These are phyloP conservation scores for Hormaphis cornu DNA, from an alignment of 1,140 invertebrate genomes.

Conservation along the genomic window DNA sequence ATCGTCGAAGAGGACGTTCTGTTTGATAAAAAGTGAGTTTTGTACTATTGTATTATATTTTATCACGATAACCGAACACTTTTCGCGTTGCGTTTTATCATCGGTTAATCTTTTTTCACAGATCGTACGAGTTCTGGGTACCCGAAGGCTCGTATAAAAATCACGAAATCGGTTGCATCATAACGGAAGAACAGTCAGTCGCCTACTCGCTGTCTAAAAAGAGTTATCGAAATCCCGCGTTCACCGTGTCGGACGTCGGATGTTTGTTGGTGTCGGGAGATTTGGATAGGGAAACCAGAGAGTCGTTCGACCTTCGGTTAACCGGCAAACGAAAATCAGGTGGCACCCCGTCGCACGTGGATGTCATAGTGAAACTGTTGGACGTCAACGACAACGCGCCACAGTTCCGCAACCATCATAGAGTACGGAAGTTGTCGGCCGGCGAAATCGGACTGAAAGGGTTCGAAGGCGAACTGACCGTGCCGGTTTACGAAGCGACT, in stretches of 20 bases:
- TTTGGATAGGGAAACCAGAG: slow-evolving; percentile 65
- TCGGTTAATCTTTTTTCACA: not conserved
- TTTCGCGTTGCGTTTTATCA: no score
- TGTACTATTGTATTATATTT: no score
- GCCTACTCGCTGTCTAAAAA: not conserved
- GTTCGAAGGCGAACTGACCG: slow-evolving; percentile 7
- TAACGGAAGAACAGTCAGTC: slow-evolving; percentile 45
- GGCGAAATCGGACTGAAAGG: slow-evolving; percentile 19
- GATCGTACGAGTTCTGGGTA: slow-evolving; percentile 70
- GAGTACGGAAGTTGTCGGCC: slow-evolving; percentile 1
- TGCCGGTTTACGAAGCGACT: slow-evolving; percentile 61
- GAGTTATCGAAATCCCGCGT: slow-evolving; percentile 40
- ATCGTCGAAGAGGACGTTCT: slow-evolving; percentile 54
- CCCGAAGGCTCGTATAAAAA: slow-evolving; percentile 65
- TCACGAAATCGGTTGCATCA: slow-evolving; percentile 66
- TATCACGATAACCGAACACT: not conserved
- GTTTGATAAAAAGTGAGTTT: slow-evolving; percentile 10
- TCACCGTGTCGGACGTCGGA: slow-evolving; percentile 60
- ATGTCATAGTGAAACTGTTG: slow-evolving; percentile 66
- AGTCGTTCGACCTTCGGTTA: slow-evolving; percentile 62
- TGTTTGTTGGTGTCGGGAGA: slow-evolving; percentile 66
- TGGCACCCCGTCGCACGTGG: slow-evolving; percentile 53
- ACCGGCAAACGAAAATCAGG: slow-evolving; percentile 64
- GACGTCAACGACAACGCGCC: slow-evolving; percentile 66
- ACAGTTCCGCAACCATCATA: slow-evolving; percentile 59